phyloP scores from a whole-genome alignment of 2,888 invertebrate species.

The Aphelenchoides bicaudatus region DNA sequence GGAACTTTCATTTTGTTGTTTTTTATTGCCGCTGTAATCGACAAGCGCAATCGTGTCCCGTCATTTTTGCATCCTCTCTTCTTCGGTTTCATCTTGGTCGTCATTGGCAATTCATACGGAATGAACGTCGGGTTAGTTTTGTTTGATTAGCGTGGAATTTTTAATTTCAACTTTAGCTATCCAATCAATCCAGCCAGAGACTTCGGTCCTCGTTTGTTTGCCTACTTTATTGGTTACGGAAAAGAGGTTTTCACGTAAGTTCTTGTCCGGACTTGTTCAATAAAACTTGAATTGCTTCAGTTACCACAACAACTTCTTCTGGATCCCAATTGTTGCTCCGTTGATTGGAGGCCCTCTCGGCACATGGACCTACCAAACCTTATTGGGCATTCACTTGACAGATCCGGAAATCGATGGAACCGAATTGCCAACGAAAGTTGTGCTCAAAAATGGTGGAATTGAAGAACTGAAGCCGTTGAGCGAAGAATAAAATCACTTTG shows the following conservation, averaged over 20 bases:
- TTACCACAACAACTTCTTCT: conserved; percentile 64
- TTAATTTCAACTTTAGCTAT: conserved; percentile 18
- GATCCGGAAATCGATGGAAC: not conserved
- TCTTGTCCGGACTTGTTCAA: not conserved
- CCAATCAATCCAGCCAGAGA: conserved; percentile 56
- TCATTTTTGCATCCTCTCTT: conserved; percentile 47
- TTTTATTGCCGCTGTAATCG: conserved; percentile 50
- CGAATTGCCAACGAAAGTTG: not conserved
- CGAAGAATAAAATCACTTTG: conserved; percentile 3
- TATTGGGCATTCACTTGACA: conserved; percentile 62
- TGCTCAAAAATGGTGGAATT: not conserved
- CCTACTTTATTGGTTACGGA: conserved; percentile 47
- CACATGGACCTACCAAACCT: conserved; percentile 63
- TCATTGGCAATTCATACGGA: conserved; percentile 50
- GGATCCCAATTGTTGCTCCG: conserved; percentile 66
- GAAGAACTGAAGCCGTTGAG: conserved; percentile 3
- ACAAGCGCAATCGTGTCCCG: conserved; percentile 49
- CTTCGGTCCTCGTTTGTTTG: conserved; percentile 54
- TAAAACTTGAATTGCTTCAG: conserved; percentile 38
- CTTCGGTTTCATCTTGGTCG: conserved; percentile 52
- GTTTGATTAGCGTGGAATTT: not conserved
- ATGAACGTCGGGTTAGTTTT: conserved; percentile 44
- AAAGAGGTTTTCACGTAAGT: conserved; percentile 41
- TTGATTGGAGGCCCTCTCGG: conserved; percentile 63
- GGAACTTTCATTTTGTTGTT: conserved; percentile 51